These are phyloP conservation scores for Platorchestia sp. DNA, from an alignment of 1,140 invertebrate species.

Conservation along the genomic window DNA sequence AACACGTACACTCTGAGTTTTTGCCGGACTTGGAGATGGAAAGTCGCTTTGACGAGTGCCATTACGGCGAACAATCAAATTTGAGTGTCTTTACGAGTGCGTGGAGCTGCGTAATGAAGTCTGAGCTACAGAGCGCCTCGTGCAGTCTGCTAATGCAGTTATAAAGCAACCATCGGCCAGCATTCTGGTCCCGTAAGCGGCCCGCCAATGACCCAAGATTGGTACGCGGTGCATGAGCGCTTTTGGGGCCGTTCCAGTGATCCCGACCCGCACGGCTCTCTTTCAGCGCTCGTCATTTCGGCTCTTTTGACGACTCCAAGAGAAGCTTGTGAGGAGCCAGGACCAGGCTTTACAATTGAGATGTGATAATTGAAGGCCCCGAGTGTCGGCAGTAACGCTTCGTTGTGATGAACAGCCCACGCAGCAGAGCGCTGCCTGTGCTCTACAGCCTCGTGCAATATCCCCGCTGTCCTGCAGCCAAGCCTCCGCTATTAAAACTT, in stretches of 20 bases:
- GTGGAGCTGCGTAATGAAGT: neutral
- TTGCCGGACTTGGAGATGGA: neutral
- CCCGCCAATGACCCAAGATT: neutral
- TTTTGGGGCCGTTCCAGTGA: neutral
- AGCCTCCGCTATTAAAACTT: neutral
- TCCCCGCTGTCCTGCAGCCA: neutral
- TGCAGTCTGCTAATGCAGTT: constrained; percentile 23
- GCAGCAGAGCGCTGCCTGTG: neutral
- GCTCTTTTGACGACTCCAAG: neutral
- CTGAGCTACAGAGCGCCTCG: neutral
- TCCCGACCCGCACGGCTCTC: neutral
- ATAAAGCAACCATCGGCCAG: neutral
- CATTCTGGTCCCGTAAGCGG: neutral
- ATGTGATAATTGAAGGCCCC: constrained; percentile 14
- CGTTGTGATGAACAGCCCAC: neutral
- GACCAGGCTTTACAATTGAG: neutral
- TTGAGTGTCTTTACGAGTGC: constrained; percentile 28
- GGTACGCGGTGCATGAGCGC: neutral
- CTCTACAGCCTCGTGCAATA: constrained; percentile 3
- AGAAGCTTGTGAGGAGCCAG: neutral
- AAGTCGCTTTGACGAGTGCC: neutral
- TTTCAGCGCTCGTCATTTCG: neutral
- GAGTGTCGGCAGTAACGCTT: neutral
- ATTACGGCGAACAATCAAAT: neutral
- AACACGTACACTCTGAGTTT: too few relatives aligned